Percentiles rank a stretch among this genome's conserved stretches.
Evolutionary conservation across 2,888 invertebrate species (phyloP).

Genomic region (Epiblema foenella): DNA sequence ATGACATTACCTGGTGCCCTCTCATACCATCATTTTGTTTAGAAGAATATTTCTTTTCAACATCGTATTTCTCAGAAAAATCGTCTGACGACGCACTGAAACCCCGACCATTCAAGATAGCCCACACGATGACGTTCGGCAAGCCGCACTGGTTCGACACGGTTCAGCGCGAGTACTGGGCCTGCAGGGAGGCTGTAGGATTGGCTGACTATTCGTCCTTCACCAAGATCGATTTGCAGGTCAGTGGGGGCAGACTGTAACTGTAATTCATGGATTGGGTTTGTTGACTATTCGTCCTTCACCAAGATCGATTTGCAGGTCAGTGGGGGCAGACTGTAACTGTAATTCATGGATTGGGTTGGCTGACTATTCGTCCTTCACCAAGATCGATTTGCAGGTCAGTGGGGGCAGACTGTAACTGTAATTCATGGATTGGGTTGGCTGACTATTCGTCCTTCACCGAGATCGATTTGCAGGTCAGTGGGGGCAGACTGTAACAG

Average conservation of each 20-base stretch:
- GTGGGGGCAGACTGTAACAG: slow-evolving; percentile 44
- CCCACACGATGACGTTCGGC: slow-evolving; percentile 93
- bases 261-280: too few relatives aligned
- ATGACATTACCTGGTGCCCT: too few relatives aligned
- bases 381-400: slow-evolving; percentile 97
- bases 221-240: slow-evolving; percentile 97
- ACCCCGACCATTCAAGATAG: slow-evolving; percentile 86
- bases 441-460: slow-evolving; percentile 90
- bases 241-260: slow-evolving; percentile 71
- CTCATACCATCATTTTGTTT: too few relatives aligned
- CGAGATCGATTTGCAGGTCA: slow-evolving; percentile 89
- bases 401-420: slow-evolving; percentile 46
- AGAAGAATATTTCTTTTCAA: neutral
- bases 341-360: too few relatives aligned
- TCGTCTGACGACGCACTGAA: slow-evolving; percentile 57
- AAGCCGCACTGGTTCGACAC: slow-evolving; percentile 97
- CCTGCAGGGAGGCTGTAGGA: slow-evolving; percentile 96
- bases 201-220: slow-evolving; percentile 98
- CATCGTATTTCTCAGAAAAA: slow-evolving; percentile 68
- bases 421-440: slow-evolving; percentile 86
- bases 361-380: slow-evolving; percentile 98
- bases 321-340: slow-evolving; percentile 52
- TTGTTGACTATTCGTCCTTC: slow-evolving; percentile 98
- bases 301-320: slow-evolving; percentile 98
- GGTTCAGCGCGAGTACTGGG: slow-evolving; percentile 95